These are phyloP conservation scores for Sinonovacula constricta DNA, from an alignment of 1,140 invertebrate genomes.

Conservation along the genomic window DNA sequence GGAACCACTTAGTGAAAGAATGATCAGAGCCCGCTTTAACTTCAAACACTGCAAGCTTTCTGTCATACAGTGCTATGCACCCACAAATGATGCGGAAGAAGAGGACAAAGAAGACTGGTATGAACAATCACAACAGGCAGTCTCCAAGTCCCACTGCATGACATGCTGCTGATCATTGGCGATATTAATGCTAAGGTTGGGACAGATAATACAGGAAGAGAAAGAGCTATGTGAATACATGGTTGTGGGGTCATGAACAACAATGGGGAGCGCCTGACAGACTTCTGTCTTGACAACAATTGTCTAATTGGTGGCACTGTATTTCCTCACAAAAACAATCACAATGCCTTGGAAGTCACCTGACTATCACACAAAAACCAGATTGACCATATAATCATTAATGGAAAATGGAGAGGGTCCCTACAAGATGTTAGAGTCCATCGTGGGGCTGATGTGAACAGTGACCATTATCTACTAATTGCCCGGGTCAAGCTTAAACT, in stretches of 20 bases:
- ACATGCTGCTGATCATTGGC: conserved; percentile 53
- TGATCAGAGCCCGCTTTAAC: neutral
- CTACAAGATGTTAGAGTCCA: conserved; percentile 31
- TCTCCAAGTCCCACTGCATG: conserved; percentile 25
- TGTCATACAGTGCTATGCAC: conserved; percentile 37
- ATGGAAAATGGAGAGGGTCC: conserved; percentile 20
- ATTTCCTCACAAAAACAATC: conserved; percentile 81
- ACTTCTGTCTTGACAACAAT: conserved; percentile 10
- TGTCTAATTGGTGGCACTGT: conserved; percentile 84
- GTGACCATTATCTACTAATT: conserved; percentile 52
- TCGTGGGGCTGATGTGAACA: conserved; percentile 56
- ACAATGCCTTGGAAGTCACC: conserved; percentile 52
- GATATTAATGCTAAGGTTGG: conserved; percentile 58
- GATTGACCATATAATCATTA: conserved; percentile 51
- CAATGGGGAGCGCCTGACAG: conserved; percentile 33
- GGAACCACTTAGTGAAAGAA: neutral
- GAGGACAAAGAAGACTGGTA: conserved; percentile 53
- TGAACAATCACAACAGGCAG: conserved; percentile 38
- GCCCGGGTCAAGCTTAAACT: conserved; percentile 44
- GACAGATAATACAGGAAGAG: conserved; percentile 36
- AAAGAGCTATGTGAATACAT: conserved; percentile 53
- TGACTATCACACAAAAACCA: conserved; percentile 36
- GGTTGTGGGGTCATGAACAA: conserved; percentile 47
- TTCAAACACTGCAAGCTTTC: neutral
- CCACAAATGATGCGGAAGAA: conserved; percentile 48